Evolutionary conservation across 2,113 vertebrate genomes (phyloP).

Genomic region (Paracanthobrama guichenoti): DNA sequence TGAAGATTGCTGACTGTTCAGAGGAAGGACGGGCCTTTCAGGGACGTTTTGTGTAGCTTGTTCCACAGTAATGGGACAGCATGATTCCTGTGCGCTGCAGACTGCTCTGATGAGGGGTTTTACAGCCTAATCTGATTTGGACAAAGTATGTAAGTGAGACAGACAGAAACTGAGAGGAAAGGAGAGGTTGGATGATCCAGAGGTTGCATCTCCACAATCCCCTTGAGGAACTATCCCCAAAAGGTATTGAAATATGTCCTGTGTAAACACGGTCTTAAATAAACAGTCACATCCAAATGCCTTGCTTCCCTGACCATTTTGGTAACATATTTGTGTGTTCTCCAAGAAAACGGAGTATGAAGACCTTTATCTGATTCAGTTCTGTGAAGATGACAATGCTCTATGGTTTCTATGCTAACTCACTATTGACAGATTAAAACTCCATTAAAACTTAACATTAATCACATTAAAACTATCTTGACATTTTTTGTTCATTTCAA

Average conservation of each 20-base stretch:
- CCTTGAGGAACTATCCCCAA: conserved; percentile 60
- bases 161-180: neutral
- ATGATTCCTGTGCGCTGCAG: neutral
- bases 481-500: neutral
- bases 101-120: conserved; percentile 18
- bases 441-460: neutral
- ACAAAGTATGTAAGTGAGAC: neutral
- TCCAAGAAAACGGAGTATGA: conserved; percentile 67
- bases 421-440: neutral
- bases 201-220: conserved; percentile 54
- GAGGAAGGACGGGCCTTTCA: neutral
- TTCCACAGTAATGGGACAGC: conserved; percentile 7
- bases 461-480: neutral
- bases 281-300: conserved; percentile 53
- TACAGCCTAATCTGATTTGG: conserved; percentile 31
- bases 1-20: neutral
- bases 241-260: conserved; percentile 68
- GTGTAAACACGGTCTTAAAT: conserved; percentile 66
- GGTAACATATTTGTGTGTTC: conserved; percentile 69
- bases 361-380: neutral
- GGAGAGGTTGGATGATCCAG: conserved; percentile 15
- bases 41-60: neutral
- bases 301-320: conserved; percentile 69
- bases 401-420: neutral
- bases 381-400: neutral